Conservation (phyloP, 2,888 invertebrate genomes). For the Dryocosmus kuriphilus region DNA sequence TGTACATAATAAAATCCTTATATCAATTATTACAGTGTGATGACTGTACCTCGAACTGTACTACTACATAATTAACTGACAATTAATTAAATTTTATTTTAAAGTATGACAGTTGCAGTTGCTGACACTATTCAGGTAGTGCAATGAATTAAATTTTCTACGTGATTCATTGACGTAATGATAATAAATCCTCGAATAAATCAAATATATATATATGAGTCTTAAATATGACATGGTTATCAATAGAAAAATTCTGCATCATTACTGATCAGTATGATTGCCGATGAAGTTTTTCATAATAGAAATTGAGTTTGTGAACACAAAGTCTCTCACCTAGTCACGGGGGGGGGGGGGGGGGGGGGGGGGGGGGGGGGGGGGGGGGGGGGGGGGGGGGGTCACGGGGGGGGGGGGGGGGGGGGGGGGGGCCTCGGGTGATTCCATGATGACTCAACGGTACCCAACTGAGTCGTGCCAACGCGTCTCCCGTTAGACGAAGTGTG, state of each 20-base stretch:
- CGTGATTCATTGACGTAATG: neutral
- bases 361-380: too few relatives aligned
- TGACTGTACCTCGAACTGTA: too few relatives aligned
- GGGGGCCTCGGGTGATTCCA: neutral
- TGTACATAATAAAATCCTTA: too few relatives aligned
- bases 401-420: too few relatives aligned
- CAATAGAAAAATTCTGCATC: neutral
- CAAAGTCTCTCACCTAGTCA: neutral
- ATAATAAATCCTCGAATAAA: neutral
- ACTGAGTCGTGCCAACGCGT: neutral
- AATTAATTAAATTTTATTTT: neutral
- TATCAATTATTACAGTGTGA: too few relatives aligned
- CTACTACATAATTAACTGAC: neutral
- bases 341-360: too few relatives aligned
- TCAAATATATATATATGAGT: neutral
- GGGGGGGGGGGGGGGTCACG: too few relatives aligned
- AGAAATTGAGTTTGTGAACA: neutral
- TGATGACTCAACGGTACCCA: constrained; percentile 20
- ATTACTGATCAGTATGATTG: neutral
- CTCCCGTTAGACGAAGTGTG: constrained; percentile 4
- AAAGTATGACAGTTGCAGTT: neutral
- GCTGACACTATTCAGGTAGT: neutral
- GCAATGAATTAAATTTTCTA: neutral
- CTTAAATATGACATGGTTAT: neutral
- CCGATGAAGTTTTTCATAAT: neutral